Evolutionary conservation across 2,888 invertebrate genomes (phyloP).

Genomic region (Myopa testacea): DNA sequence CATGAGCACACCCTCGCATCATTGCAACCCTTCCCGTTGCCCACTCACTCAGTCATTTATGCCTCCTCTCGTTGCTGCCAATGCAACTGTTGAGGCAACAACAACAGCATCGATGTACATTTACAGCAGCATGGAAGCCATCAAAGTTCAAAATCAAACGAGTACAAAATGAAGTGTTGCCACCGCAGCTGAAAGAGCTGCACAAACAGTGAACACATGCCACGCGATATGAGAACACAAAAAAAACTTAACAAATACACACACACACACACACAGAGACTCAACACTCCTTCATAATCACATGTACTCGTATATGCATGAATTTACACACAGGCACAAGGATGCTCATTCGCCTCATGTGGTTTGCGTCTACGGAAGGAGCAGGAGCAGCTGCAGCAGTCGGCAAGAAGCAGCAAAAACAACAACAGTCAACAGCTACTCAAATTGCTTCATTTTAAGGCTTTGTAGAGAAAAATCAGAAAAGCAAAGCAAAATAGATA

Average conservation of each 20-base stretch:
- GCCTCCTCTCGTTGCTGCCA: not conserved
- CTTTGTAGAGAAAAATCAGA: not conserved
- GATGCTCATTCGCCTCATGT: not conserved
- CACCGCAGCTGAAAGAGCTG: not conserved
- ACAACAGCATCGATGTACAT: not conserved
- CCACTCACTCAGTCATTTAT: not conserved
- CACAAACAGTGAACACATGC: not conserved
- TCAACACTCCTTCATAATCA: not conserved
- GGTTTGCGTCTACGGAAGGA: not conserved
- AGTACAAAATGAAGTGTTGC: not conserved
- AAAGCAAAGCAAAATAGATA: not conserved
- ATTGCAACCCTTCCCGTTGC: not conserved
- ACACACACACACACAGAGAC: not conserved
- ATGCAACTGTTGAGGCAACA: not conserved
- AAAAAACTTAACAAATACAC: too few species aligned
- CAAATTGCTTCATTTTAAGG: not conserved
- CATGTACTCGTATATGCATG: not conserved
- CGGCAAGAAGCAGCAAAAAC: not conserved
- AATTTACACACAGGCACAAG: not conserved
- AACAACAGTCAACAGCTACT: not conserved
- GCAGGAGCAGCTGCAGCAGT: not conserved
- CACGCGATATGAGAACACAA: not conserved
- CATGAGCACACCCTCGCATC: not conserved
- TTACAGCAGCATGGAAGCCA: not conserved
- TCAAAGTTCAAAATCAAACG: conserved; percentile 6